These are phyloP conservation scores for Nycticryphes semicollaris DNA, from an alignment of 2,113 vertebrate genomes.

Conservation along the genomic window DNA sequence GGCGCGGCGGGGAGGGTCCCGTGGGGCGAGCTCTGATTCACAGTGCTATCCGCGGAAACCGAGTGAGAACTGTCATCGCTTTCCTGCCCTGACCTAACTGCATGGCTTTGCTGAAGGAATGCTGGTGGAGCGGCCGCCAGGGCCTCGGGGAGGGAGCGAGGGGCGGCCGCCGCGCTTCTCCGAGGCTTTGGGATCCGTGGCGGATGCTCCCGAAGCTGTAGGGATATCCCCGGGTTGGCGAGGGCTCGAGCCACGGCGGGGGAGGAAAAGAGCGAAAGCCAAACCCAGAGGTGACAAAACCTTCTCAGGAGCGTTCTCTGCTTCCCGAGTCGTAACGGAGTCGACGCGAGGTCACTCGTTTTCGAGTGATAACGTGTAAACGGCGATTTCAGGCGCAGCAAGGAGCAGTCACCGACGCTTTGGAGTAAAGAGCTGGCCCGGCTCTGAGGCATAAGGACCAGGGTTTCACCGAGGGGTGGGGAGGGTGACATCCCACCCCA, in stretches of 20 bases:
- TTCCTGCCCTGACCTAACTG: conserved; percentile 6
- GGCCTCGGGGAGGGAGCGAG: too few relatives aligned
- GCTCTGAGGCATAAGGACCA: neutral
- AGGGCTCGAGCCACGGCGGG: neutral
- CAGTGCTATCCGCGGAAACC: conserved; percentile 17
- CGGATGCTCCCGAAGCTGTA: neutral
- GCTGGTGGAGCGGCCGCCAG: neutral
- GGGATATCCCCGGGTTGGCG: neutral
- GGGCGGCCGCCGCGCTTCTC: neutral
- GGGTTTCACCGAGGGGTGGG: neutral
- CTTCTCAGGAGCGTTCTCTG: neutral
- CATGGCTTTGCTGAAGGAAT: conserved; percentile 20
- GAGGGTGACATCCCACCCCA: neutral
- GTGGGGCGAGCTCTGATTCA: neutral
- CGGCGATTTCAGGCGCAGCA: neutral
- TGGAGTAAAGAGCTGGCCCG: neutral
- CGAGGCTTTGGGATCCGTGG: neutral
- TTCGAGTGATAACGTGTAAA: neutral
- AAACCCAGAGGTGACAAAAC: neutral
- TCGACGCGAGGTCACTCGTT: neutral
- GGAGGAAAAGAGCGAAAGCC: neutral
- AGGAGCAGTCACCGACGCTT: neutral
- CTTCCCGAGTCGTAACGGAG: neutral
- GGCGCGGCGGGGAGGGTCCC: neutral
- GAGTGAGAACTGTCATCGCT: conserved; percentile 2